These are phyloP conservation scores for Salvelinus namaycush DNA, from an alignment of 2,113 vertebrate genomes.

Conservation along the genomic window DNA sequence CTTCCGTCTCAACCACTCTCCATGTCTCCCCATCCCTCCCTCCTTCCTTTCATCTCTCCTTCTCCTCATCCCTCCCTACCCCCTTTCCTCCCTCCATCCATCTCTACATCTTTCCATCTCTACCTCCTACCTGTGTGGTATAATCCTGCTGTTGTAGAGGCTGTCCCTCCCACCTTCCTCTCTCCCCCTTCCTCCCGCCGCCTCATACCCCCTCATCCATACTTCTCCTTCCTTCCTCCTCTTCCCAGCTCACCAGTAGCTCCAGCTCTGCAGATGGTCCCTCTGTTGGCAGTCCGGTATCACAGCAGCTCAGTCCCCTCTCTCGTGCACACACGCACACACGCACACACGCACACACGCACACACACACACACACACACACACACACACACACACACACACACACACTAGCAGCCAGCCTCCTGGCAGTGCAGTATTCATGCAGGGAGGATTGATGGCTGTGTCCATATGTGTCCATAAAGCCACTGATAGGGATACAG, in stretches of 20 bases:
- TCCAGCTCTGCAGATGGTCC: constrained; percentile 5
- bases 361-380: background rate
- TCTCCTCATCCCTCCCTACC: too few relatives aligned
- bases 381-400: background rate
- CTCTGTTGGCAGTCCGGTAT: constrained; percentile 7
- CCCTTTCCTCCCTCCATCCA: too few relatives aligned
- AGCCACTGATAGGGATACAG: background rate
- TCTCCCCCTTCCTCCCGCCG: background rate
- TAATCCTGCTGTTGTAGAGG: too few relatives aligned
- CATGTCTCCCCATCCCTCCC: background rate
- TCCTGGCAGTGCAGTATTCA: background rate
- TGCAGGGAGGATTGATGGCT: background rate
- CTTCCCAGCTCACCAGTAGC: background rate
- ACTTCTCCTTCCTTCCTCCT: too few relatives aligned
- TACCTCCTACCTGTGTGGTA: too few relatives aligned
- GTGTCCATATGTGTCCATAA: background rate
- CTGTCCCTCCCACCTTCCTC: background rate
- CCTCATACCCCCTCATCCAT: background rate
- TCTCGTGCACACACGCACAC: background rate
- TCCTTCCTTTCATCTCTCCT: too few relatives aligned
- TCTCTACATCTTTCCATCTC: too few relatives aligned
- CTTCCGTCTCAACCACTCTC: background rate
- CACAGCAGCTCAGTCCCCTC: constrained; percentile 9
- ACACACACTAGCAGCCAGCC: background rate
- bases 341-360: background rate